phyloP scores from a whole-genome alignment of 2,113 vertebrate species.

The Glareola pratincola region DNA sequence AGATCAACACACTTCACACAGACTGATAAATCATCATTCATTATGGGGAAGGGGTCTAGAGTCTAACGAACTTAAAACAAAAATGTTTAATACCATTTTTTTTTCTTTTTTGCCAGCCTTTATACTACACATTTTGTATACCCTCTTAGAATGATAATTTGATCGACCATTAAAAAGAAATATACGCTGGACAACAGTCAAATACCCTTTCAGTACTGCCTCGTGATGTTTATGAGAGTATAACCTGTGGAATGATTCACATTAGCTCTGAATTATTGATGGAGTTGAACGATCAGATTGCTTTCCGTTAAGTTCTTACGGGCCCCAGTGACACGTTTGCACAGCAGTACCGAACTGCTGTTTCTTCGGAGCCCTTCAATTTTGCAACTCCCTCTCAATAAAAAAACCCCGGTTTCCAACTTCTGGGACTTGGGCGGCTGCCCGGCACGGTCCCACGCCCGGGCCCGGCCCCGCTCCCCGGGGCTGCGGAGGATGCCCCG shows the following conservation, averaged over 20 bases:
- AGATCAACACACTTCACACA: not conserved
- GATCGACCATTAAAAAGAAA: not conserved
- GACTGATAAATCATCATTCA: not conserved
- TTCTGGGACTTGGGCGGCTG: not conserved
- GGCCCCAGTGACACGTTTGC: not conserved
- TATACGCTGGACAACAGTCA: not conserved
- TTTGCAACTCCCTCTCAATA: not conserved
- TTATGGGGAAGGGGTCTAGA: not conserved
- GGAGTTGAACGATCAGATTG: not conserved
- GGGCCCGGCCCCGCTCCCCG: fast-evolving
- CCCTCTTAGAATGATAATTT: not conserved
- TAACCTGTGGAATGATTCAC: slow-evolving; percentile 1
- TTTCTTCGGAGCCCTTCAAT: not conserved
- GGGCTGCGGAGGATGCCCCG: not conserved
- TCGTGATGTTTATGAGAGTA: not conserved
- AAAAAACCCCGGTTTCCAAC: not conserved
- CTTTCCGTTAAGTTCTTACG: not conserved
- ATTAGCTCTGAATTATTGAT: not conserved
- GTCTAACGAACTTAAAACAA: not conserved
- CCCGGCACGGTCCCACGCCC: not conserved
- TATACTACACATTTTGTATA: not conserved
- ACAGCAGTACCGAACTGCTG: not conserved
- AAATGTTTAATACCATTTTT: not conserved
- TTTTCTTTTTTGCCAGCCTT: not conserved
- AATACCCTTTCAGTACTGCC: not conserved